Evolutionary conservation across 2,888 invertebrate species (phyloP), one percentile per base, ranked within the genome.

Genomic region (Cantharis rufa): DNA sequence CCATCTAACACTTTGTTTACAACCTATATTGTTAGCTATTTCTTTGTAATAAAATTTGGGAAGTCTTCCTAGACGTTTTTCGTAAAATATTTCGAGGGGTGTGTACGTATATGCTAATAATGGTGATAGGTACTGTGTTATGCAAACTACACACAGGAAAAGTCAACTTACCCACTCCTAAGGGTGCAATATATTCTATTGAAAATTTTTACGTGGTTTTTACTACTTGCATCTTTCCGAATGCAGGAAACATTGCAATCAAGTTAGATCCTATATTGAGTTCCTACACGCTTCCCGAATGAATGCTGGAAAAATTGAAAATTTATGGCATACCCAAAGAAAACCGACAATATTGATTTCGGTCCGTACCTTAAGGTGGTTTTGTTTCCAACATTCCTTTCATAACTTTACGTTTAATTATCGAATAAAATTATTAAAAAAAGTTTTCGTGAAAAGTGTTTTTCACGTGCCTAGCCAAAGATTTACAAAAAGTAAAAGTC

Each of bases 211-310:
- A 74, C 71, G 76, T 15, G 76, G 76, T 70, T 73, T 76, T 72
- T 72, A 76, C 32, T 28, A 21, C 61, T 66, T 76, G 76, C 76
- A 76, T 32, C 76, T 70, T 28, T 32, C 66, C 15, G 27, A 76
- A 70, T 76, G 76, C 70, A 73, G 76, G 76, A 72, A 76, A 73
- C 70, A 61, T 63, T 73, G 72, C 76, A 76, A 76, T 76, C 76
- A 72, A 76, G 70, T 76, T 76, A 76, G 72, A 70, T 72, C 32
- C n/a, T 70, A 76, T 73, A 76, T 72, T 70, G 76, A 72, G 70
- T 73, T 71, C 73, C 27, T 66, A 62, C 69, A 72, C 71, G 75
- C 71, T 68, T 71, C 62, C 68, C 74, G 64, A 69, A 74, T 71
- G 71, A 73, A 69, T 62, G 69, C 62, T 63, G 63, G 63, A 71